Base-by-base conservation (phyloP, 2,888 invertebrate genomes). In the Epistrophe eligans region DNA sequence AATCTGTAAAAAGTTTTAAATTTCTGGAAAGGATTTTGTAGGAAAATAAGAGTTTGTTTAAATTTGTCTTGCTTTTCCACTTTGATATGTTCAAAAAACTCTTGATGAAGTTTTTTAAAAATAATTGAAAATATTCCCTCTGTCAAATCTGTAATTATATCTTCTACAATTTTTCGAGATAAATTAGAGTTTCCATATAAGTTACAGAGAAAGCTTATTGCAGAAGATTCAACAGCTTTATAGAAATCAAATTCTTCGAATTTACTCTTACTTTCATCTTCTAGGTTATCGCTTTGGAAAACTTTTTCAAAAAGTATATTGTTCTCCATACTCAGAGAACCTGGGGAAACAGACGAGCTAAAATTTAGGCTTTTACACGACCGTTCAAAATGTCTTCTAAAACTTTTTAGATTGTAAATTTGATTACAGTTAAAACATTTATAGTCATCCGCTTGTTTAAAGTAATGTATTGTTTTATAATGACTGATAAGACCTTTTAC, bases 101-200 rank as follows among this genome's bases (percentile, higher is more conserved):
- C 10, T 19, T 50, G 19, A 0, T 50, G 17, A 11, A 50, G 4
- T 50, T 11, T 19, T 50, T 50, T 50, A 19, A 50, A 19, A 0
- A 50, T 50, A 10, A 50, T 4, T 19, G 10, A 50, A 50, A 72
- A 72, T 9, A 72, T 45, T 8, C 55, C 43, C 3, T 72, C 58
- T 40, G 50, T 73, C 15, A 73, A 50, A 24, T n/a, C 73, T 24
- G 10, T 4, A 38, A 73, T 57, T 19, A 62, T 62, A 13, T 62
- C 60, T 24, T 73, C 60, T 2, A 62, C 60, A 19, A 73, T 38
- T 19, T 62, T 73, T n/a, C 50, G 60, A 15, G 60, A 62, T 38
- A 73, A 48, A 73, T 62, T 48, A 13, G 60, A 13, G 10, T 73
- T 73, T 24, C 50, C 60, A 19, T 62, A 50, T 19, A 73, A 73